Evolutionary conservation across 2,797 vertebrate species (phyloP).

Genomic region (Falco biarmicus): DNA sequence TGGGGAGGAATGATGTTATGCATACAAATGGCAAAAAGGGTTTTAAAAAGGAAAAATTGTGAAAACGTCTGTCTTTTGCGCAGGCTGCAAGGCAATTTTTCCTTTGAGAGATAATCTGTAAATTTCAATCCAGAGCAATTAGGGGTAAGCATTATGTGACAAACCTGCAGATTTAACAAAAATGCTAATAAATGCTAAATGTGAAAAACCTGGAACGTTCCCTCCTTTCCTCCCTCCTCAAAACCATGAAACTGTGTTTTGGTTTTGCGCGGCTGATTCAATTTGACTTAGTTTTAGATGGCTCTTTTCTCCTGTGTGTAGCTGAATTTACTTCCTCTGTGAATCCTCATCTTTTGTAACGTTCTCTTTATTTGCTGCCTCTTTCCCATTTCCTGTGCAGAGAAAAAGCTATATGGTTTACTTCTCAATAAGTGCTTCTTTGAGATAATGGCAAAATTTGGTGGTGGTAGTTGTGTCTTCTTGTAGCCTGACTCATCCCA

Average conservation of each 20-base stretch:
- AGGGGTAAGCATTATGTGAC: background rate
- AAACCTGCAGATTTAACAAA: background rate
- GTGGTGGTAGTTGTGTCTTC: background rate
- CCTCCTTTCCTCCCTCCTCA: background rate
- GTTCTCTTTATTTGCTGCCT: background rate
- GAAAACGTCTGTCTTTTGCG: background rate
- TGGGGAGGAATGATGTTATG: background rate
- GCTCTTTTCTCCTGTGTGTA: background rate
- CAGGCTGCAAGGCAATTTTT: background rate
- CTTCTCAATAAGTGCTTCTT: background rate
- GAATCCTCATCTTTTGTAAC: background rate
- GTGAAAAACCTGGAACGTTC: background rate
- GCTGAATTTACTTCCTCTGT: background rate
- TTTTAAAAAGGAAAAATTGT: background rate
- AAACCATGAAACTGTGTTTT: background rate
- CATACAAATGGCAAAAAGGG: background rate
- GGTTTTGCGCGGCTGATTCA: background rate
- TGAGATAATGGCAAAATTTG: background rate
- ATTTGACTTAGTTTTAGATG: background rate
- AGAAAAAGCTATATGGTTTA: background rate
- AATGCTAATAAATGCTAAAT: conserved; percentile 6
- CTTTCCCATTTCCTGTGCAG: background rate
- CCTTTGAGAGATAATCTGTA: background rate
- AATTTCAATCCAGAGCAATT: conserved; percentile 20
- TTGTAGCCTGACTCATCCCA: background rate